Base-by-base conservation (phyloP, 2,888 invertebrate species). In the Drosophila kuntzei region DNA sequence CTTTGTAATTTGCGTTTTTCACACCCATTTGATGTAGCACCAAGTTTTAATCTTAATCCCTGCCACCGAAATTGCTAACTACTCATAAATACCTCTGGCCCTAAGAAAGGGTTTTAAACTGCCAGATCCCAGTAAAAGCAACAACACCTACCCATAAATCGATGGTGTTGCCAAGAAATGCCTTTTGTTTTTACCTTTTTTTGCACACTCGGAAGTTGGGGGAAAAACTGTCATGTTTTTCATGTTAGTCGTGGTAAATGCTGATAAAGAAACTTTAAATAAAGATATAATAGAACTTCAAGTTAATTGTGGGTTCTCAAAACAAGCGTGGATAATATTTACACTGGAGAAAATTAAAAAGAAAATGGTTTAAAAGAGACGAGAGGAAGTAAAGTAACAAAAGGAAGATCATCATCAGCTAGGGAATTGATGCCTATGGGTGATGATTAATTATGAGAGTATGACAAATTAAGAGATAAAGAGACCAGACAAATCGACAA, bases 1-100 rank as follows among this genome's bases (percentile, higher is more conserved):
- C 89, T 87, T 83, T 87, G 89, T 89, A 83, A 89, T 83, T 83
- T 83, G 82, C 89, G 89, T 83, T 83, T 83, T 89, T 83, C 89
- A 83, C 82, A 83, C 82, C 82, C 82, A 83, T 83, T 83, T 83
- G 87, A 83, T 83, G 82, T 83, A 71, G 82, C 85, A 77, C 67
- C 87, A 64, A 77, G 79, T 80, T 73, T 89, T 83, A 83, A 83
- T 83, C 82, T 83, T 83, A 89, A 83, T 83, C 82, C 89, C 87
- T 89, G 89, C 87, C 87, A 83, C 87, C 89, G 81, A 83, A 83
- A 89, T 80, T 65, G 74, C 85, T 87, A 89, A 83, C 87, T 87
- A 70, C 87, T 69, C 81, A 77, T 72, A 77, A 80, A 72, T 43
- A 55, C 55, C 55, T 44, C 12, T 34, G 55, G 64, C 55, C 51